Evolutionary conservation across 2,888 invertebrate genomes (phyloP), one percentile per base, ranked within the genome.

Genomic region (Drosophila melanosoma): DNA sequence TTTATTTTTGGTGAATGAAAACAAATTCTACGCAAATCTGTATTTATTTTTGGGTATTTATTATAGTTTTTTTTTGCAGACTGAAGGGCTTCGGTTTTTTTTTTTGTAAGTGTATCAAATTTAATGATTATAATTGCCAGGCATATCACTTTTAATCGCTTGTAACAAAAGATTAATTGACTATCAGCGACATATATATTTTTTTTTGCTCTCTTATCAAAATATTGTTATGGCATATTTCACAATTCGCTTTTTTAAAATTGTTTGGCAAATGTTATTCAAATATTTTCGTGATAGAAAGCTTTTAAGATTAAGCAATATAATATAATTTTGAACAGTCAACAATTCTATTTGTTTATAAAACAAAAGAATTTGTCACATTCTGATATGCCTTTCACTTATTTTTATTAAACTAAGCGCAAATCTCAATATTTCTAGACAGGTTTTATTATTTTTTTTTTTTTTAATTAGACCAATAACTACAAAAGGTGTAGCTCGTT

Each of bases 1-100:
- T 36, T 17, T 10, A 35, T 36, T 61, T 56, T 63, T 54, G 48
- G 59, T 80, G 71, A 76, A 71, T 67, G 71, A 61, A 65, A 64
- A 32, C 35, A 5, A 59, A 45, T 40, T 10, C 33, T 15, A 33
- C 12, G 11, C 40, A 62, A 20, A 5, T 7, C 3, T 32, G 17
- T 45, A 12, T 23, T 29, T 29, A 57, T 23, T 29, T n/a, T 12
- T 29, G 32, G 17, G 1, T 48, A 40, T 33, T 61, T 74, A 61
- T 71, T 53, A 20, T 29, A 29, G 26, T 35, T 26, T 64, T 20
- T 48, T 49, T 26, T 64, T 61, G 54, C 69, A 81, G 67, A 76
- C 61, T 26, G 6, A 17, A 58, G 48, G 77, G 48, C 52, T 67
- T 38, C 61, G 48, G 17, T 33, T 52, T 29, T n/a, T 23, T 23